These are phyloP conservation scores for Drosophila suboccidentalis DNA, from an alignment of 2,888 invertebrate species.

Conservation along the genomic window DNA sequence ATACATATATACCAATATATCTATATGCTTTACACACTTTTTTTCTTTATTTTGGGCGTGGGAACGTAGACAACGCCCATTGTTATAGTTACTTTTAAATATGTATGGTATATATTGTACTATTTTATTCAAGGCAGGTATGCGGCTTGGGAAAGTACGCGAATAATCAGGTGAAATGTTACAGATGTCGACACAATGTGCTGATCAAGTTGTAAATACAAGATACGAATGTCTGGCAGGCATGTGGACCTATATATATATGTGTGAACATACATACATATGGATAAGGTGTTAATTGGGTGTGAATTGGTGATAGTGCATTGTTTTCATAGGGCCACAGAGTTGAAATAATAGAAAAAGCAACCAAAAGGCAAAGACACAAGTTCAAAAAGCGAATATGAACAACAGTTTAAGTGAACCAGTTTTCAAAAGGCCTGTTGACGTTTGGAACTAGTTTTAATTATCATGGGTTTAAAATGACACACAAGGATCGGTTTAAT, in stretches of 20 bases:
- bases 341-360: background rate
- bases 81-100: constrained; percentile 39
- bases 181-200: constrained; percentile 47
- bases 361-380: background rate
- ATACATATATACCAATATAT: constrained; percentile 7
- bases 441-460: background rate
- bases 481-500: background rate
- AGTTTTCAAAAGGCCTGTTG: background rate
- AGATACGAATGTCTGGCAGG: constrained; percentile 16
- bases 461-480: background rate
- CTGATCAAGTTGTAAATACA: constrained; percentile 34
- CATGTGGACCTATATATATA: constrained; percentile 5
- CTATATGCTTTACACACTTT: constrained; percentile 15
- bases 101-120: constrained; percentile 30
- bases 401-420: background rate
- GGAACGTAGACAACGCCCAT: constrained; percentile 55
- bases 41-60: constrained; percentile 61
- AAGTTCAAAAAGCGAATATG: constrained; percentile 10
- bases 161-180: constrained; percentile 57
- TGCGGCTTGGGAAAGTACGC: constrained; percentile 62
- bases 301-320: constrained; percentile 31
- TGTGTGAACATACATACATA: background rate
- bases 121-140: constrained; percentile 58
- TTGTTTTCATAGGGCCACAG: constrained; percentile 20
- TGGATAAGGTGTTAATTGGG: constrained; percentile 34